A percentile compares a stretch with the other conserved stretches of the same genome.
Evolutionary conservation across 2,888 invertebrate species (phyloP).

Genomic region (Pogonocherus hispidulus): DNA sequence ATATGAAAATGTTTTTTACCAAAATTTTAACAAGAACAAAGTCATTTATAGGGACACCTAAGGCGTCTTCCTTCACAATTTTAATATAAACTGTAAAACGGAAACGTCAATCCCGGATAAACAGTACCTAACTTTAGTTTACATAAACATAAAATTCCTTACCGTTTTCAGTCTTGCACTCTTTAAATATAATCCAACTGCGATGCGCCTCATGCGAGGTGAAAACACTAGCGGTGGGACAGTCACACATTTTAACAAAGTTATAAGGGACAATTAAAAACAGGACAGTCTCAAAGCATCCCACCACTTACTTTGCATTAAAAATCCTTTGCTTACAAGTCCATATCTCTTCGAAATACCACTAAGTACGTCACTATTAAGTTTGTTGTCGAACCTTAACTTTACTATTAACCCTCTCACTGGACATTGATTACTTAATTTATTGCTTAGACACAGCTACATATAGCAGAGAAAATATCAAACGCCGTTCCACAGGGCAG

Average conservation of each 20-base stretch:
- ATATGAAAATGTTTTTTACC: too few relatives aligned
- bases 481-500: slow-evolving; percentile 17
- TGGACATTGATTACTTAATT: slow-evolving; percentile 2
- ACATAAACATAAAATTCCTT: slow-evolving; percentile 37
- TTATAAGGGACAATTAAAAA: slow-evolving; percentile 25
- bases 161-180: slow-evolving; percentile 68
- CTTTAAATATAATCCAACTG: slow-evolving; percentile 85
- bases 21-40: too few relatives aligned
- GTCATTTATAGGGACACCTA: too few relatives aligned
- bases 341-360: slow-evolving; percentile 12
- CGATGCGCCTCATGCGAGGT: slow-evolving; percentile 79
- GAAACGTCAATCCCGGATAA: background rate
- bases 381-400: background rate
- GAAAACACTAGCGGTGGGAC: slow-evolving; percentile 74
- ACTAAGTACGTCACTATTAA: background rate
- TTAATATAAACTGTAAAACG: background rate
- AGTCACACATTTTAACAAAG: slow-evolving; percentile 71
- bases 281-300: slow-evolving; percentile 11
- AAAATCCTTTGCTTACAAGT: slow-evolving; percentile 14
- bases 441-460: slow-evolving; percentile 10
- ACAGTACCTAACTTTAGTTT: background rate
- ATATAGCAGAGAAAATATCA: slow-evolving; percentile 20
- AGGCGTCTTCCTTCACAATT: too few relatives aligned
- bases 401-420: background rate
- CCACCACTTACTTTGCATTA: slow-evolving; percentile 30